Evolutionary conservation across 2,113 vertebrate genomes (phyloP), one percentile per base, ranked within the genome.

Genomic region (Oryzias javanicus): DNA sequence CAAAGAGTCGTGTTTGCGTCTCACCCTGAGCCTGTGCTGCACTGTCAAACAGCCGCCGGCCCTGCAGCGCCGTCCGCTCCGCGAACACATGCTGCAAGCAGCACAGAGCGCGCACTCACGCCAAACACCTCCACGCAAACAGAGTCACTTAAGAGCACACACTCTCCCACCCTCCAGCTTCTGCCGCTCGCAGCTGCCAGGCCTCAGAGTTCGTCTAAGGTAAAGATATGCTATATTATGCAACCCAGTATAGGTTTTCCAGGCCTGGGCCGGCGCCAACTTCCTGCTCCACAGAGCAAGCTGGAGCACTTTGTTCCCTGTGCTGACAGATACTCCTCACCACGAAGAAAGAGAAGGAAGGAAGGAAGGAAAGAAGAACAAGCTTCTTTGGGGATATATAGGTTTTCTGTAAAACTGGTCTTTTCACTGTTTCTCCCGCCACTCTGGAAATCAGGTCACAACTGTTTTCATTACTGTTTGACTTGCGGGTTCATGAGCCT

Each of bases 181-280:
- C 78, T 79, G 85, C 86, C 83, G 86, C 83, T 88, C 84, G 79
- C 90, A 91, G 91, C 89, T 91, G 90, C 88, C 70, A 80, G 81
- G 79, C 80, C 87, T 88, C 84, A 67, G 88, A 86, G 91, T 92
- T 93, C 91, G 91, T 58, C 64, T 54, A 85, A 91, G 91, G 91
- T 91, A 91, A 92, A 91, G 91, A 92, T 91, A 91, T 90, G 86
- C 81, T 86, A 89, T 89, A 88, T 93, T 91, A 92, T 90, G 91
- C 88, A 92, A 92, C 88, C 66, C 66, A 63, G 81, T 90, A 91
- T 91, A 90, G 88, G 90, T 91, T 92, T 91, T 92, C 89, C 91
- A 91, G 75, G 67, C 45, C 70, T 91, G 91, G 90, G 86, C 19
- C 6, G 0, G 25, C 13, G 89, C 89, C 91, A 92, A 73, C 89